Percentiles rank a stretch among this genome's conserved stretches.
Conservation (phyloP, 1,140 invertebrate genomes). For the Phymorhynchus buccinoides region DNA sequence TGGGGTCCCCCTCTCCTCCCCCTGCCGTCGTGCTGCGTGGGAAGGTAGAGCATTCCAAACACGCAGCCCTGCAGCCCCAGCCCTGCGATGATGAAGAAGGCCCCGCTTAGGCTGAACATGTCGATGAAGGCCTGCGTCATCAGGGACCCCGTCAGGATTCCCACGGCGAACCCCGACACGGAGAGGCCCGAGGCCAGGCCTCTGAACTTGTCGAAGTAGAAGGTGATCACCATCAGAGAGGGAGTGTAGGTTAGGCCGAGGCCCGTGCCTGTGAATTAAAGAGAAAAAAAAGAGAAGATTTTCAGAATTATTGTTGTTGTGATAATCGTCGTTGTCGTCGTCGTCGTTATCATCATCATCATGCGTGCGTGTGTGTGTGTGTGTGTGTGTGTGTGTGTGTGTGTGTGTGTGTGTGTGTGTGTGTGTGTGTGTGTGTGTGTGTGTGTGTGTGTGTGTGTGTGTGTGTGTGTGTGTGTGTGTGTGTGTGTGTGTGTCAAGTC, state of each 20-base stretch:
- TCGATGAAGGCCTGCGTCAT: neutral
- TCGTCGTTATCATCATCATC: too few species aligned
- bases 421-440: too few species aligned
- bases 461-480: too few species aligned
- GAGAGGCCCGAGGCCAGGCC: conserved; percentile 2
- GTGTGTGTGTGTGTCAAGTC: too few species aligned
- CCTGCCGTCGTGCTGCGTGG: neutral
- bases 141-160: neutral
- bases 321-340: too few species aligned
- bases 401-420: too few species aligned
- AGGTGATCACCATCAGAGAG: neutral
- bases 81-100: neutral
- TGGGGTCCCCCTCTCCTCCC: neutral
- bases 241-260: neutral
- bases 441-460: too few species aligned
- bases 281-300: too few species aligned
- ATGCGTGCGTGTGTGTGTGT: too few species aligned
- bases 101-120: neutral
- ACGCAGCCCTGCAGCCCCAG: neutral
- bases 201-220: conserved; percentile 8
- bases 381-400: too few species aligned
- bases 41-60: neutral
- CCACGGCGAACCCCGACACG: neutral
- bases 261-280: neutral
- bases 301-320: too few species aligned